phyloP scores from a whole-genome alignment of 2,113 vertebrate species.

The Clupea harengus region DNA sequence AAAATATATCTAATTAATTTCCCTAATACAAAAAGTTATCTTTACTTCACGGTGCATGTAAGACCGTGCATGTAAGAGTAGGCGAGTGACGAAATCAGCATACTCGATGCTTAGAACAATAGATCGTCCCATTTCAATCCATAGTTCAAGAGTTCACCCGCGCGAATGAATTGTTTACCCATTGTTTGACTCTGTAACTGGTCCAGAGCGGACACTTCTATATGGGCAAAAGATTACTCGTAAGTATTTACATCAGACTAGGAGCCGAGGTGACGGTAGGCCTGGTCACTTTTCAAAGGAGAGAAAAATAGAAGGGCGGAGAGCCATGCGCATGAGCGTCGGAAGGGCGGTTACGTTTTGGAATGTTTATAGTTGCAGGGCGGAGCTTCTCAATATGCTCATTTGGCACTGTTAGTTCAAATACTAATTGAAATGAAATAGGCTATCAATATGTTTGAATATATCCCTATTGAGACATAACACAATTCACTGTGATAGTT shows the following conservation, averaged over 20 bases:
- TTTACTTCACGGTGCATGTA: no score
- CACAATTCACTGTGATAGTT: neutral
- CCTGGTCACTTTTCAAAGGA: neutral
- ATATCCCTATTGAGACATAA: neutral
- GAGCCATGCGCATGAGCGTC: neutral
- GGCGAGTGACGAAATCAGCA: no score
- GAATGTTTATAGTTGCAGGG: neutral
- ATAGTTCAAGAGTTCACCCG: neutral
- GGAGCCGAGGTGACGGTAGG: neutral
- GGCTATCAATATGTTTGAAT: neutral
- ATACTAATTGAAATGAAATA: neutral
- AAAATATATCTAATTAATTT: no score
- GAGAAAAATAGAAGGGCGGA: neutral
- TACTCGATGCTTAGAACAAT: no score
- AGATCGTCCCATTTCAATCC: neutral
- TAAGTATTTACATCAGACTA: neutral
- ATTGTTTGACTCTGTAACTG: neutral
- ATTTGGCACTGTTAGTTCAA: neutral
- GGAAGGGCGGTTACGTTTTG: neutral
- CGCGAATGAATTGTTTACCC: neutral
- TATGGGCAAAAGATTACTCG: neutral
- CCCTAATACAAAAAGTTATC: no score
- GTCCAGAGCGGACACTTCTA: neutral
- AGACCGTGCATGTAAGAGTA: no score
- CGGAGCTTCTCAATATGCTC: constrained; percentile 6